These are phyloP conservation scores for Myotis planiceps DNA, from an alignment of 2,797 vertebrate species.

Conservation along the genomic window DNA sequence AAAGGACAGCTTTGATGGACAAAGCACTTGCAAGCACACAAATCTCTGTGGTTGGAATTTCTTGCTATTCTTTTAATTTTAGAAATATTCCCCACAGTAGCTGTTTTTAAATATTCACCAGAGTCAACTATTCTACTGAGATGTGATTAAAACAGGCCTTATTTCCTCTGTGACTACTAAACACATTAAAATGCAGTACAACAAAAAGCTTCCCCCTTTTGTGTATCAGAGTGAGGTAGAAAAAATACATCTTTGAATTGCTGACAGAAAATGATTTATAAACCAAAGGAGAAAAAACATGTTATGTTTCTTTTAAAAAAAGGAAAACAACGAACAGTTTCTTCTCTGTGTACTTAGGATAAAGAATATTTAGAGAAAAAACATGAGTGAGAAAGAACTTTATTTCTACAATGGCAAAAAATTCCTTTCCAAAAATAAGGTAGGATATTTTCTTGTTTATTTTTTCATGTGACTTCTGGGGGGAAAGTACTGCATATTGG, in stretches of 20 bases:
- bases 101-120: background rate
- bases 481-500: too few species aligned
- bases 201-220: background rate
- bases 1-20: background rate
- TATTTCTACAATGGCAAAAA: background rate
- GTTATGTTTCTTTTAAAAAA: background rate
- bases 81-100: background rate
- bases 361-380: background rate
- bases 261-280: background rate
- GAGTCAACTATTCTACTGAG: background rate
- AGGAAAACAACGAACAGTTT: background rate
- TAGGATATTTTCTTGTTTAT: background rate
- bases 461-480: background rate
- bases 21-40: background rate
- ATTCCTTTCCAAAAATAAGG: background rate
- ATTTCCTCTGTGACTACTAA: background rate
- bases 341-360: background rate
- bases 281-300: background rate
- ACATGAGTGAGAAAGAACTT: background rate
- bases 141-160: background rate
- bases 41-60: background rate
- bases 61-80: background rate
- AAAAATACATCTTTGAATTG: background rate
- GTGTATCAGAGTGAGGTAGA: background rate
- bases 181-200: background rate